Evolutionary conservation across 2,888 invertebrate genomes (phyloP), one percentile per base, ranked within the genome.

Genomic region (Flabesymbios commensalis): DNA sequence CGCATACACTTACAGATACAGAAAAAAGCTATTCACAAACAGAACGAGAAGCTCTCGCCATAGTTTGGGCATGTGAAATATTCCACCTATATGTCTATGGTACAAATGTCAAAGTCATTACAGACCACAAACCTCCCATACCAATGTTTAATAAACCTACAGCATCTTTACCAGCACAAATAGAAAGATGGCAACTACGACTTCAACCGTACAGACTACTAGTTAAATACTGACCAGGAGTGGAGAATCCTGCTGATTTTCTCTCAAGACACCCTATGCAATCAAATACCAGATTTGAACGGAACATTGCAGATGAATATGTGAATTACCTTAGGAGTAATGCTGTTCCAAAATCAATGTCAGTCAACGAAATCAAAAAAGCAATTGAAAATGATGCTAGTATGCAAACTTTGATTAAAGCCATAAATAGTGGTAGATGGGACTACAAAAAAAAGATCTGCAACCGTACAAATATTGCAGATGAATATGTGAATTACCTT

Each of bases 201-300:
- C 45, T 73, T 26, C 67, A 58, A 48, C 66, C 57, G 17, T 69
- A 71, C 43, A 59, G 67, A 36, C 48, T 63, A 33, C 55, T 52
- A 10, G 60, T 69, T 4, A 52, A 33, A 5, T 67, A 70, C 49
- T 26, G 49, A 32, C 57, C 65, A 32, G 70, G 72, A 14, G 19
- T n/a, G 41, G 51, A 58, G 5, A 71, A 74, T 57, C 64, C 68
- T 24, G 65, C 63, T 22, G 73, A 71, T 43, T 71, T 63, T 26
- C 61, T 74, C 54, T 69, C 71, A 14, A 54, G 69, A 29, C 64
- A 68, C 24, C 66, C 65, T 3, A 45, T n/a, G 3, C 29, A n/a
- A 1, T 29, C 19, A 22, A n/a, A n/a, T 4, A 31, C 57, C 3
- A 52, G 39, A 7, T 47, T 32, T 29, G 39, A 57, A 29, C 28